A percentile compares a stretch with the other conserved stretches of the same genome.
These are phyloP conservation scores for Hirundo rustica DNA, from an alignment of 2,797 vertebrate genomes.

Conservation along the genomic window DNA sequence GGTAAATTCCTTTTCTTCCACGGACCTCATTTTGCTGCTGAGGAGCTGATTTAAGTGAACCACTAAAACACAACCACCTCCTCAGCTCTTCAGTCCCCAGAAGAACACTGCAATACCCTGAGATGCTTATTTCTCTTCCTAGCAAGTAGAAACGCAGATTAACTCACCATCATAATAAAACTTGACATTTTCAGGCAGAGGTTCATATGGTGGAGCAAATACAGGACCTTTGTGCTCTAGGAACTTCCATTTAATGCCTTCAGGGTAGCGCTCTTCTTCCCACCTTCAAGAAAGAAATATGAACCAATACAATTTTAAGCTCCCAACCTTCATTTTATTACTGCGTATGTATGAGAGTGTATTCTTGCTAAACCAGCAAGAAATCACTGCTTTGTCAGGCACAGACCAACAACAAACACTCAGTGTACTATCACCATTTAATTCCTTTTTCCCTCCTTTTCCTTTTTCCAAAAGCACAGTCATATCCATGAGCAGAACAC, in stretches of 20 bases:
- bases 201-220: conserved; percentile 91
- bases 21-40: neutral
- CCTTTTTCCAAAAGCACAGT: neutral
- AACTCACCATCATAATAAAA: conserved; percentile 93
- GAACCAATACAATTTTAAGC: conserved; percentile 17
- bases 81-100: neutral
- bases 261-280: conserved; percentile 93
- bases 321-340: conserved; percentile 12
- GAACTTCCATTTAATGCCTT: conserved; percentile 97
- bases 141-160: conserved; percentile 55
- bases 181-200: conserved; percentile 88
- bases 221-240: conserved; percentile 96
- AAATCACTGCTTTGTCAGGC: neutral
- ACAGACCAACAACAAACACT: neutral
- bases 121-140: conserved; percentile 58
- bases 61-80: neutral
- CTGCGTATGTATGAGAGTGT: neutral
- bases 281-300: conserved; percentile 81
- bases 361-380: neutral
- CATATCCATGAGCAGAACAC: neutral
- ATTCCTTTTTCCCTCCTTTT: neutral
- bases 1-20: conserved; percentile 3
- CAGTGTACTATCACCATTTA: neutral
- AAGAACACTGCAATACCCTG: neutral
- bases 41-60: neutral